These are phyloP conservation scores for Megaceryle alcyon DNA, from an alignment of 2,797 vertebrate species.

Conservation along the genomic window DNA sequence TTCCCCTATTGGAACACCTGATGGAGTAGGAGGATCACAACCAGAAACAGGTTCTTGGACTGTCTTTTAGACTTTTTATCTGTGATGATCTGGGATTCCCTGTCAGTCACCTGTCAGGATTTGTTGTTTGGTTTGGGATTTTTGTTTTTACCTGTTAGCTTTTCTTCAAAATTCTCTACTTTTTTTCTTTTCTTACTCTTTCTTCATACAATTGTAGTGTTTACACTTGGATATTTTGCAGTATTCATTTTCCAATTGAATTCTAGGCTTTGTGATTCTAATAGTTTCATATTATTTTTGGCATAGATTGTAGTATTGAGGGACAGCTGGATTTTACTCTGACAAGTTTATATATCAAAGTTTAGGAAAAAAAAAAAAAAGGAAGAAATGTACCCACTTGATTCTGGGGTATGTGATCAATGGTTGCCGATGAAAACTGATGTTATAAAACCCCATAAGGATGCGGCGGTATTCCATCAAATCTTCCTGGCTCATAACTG, in stretches of 20 bases:
- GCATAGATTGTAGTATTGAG: neutral
- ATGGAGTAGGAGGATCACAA: neutral
- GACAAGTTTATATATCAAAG: neutral
- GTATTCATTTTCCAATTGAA: neutral
- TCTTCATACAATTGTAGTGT: neutral
- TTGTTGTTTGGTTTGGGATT: neutral
- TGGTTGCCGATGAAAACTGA: neutral
- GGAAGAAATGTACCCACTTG: neutral
- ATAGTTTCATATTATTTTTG: neutral
- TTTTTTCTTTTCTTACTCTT: neutral
- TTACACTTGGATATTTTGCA: neutral
- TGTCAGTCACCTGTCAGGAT: neutral
- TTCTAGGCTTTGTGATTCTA: neutral
- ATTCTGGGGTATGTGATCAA: neutral
- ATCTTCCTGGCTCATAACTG: neutral
- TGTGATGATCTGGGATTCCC: neutral
- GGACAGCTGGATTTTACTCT: neutral
- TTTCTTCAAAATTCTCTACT: neutral
- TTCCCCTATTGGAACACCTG: neutral
- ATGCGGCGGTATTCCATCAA: neutral
- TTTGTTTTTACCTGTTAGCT: neutral
- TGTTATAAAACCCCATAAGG: neutral
- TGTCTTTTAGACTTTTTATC: neutral
- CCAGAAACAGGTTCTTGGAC: neutral
- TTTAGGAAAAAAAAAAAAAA: neutral